Evolutionary conservation across 2,797 vertebrate species (phyloP).

Genomic region (Crax fasciolata): DNA sequence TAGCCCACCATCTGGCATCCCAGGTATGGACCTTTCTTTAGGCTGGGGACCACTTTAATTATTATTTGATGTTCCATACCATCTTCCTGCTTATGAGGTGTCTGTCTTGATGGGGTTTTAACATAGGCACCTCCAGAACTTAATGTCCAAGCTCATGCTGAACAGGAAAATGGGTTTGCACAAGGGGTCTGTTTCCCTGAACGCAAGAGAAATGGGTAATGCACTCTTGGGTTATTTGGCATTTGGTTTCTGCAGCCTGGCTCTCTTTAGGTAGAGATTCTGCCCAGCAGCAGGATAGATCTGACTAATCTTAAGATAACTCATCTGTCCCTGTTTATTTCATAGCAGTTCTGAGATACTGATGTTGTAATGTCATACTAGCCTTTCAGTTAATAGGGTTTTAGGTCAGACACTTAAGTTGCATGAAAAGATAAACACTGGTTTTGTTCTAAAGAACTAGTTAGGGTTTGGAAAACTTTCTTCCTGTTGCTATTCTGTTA

Average conservation of each 20-base stretch:
- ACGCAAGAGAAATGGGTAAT: not conserved
- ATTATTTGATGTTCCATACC: not conserved
- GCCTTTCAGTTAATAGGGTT: not conserved
- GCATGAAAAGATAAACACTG: not conserved
- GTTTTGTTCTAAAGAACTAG: not conserved
- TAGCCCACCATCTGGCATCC: slow-evolving; percentile 77
- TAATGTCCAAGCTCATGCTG: not conserved
- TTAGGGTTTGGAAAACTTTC: accelerated
- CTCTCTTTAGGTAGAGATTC: not conserved
- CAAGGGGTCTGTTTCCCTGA: not conserved
- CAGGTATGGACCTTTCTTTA: slow-evolving; percentile 75
- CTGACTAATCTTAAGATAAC: not conserved
- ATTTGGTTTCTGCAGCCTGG: not conserved
- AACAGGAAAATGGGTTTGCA: not conserved
- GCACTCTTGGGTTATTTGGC: not conserved
- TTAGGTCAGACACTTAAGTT: not conserved
- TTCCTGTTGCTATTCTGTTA: accelerated
- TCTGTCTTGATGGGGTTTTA: not conserved
- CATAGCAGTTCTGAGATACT: not conserved
- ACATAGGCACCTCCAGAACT: not conserved
- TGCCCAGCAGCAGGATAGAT: not conserved
- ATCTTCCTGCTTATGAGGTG: not conserved
- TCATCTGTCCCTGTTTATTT: not conserved
- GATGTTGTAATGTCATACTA: not conserved
- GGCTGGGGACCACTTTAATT: not conserved